These are phyloP conservation scores for Peromyscus attwateri DNA, from an alignment of 2,797 vertebrate genomes.

Conservation along the genomic window DNA sequence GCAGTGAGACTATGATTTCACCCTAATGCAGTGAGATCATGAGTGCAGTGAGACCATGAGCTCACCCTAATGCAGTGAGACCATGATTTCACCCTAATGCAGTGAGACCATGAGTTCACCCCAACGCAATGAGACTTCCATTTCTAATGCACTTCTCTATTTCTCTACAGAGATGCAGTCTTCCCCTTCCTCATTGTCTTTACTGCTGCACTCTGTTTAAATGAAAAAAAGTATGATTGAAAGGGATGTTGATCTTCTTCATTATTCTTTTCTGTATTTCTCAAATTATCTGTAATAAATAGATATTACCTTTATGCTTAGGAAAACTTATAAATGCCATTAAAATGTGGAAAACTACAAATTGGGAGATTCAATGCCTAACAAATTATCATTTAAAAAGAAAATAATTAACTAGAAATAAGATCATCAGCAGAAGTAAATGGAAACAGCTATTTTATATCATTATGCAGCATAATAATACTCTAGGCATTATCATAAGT, in stretches of 20 bases:
- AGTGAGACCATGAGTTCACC: no score
- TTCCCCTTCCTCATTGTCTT: slow-evolving; percentile 8
- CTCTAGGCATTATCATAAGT: slow-evolving; percentile 35
- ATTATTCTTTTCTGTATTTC: slow-evolving; percentile 62
- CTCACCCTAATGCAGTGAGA: no score
- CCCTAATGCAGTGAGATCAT: no score
- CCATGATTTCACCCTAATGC: no score
- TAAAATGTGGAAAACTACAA: slow-evolving; percentile 60
- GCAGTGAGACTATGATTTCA: no score
- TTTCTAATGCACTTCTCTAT: slow-evolving; percentile 27
- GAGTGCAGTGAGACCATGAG: no score
- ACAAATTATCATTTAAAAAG: slow-evolving; percentile 62
- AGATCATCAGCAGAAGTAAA: slow-evolving; percentile 55
- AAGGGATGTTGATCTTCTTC: slow-evolving; percentile 68
- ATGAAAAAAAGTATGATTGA: slow-evolving; percentile 58
- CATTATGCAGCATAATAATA: neutral
- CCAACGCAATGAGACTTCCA: neutral
- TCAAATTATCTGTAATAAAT: slow-evolving; percentile 61
- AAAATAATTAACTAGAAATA: slow-evolving; percentile 67
- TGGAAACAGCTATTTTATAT: slow-evolving; percentile 31
- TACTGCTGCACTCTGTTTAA: slow-evolving; percentile 56
- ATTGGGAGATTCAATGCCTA: slow-evolving; percentile 35
- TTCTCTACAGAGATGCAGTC: slow-evolving; percentile 1
- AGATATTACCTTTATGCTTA: slow-evolving; percentile 40
- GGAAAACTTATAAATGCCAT: slow-evolving; percentile 57